Base-by-base conservation (phyloP, 2,113 vertebrate genomes). In the Tragelaphus strepsiceros region DNA sequence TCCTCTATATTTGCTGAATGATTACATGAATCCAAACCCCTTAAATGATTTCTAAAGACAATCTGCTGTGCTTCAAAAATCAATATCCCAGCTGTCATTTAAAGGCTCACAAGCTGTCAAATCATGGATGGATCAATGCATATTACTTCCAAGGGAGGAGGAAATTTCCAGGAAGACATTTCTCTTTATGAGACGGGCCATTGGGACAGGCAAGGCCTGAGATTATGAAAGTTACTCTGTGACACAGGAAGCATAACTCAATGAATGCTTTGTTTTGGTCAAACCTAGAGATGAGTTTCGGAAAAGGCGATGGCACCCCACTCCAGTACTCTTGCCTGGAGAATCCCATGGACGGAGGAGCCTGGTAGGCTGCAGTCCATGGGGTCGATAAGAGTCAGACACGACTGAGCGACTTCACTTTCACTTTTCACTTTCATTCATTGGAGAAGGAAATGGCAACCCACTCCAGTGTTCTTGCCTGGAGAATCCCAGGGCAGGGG, bases 21-120 rank as follows among this genome's bases (percentile, higher is more conserved):
- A 97, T 86, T 46, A 54, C 9, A 67, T 5, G 64, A 88, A 61
- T 92, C 59, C 58, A 43, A 74, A 9, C 39, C 58, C 78, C 64
- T 91, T 91, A 87, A 97, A 83, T 24, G 91, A 97, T 89, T 88
- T 98, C 96, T 92, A 88, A 94, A 96, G 61, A 95, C 64, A 95
- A 43, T 94, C 90, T 95, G 67, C 94, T 84, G 19, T 93, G 71
- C 94, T 93, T 89, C 83, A 74, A 91, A 89, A 96, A 98, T 97
- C 96, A 95, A 93, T 97, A 92, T 54, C 82, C 53, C 54, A 77
- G 80, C 62, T 97, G 91, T 95, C 94, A 97, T 77, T 96, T 88
- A 97, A 95, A 92, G 88, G 93, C 49, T 92, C 96, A 96, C 32
- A 81, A 85, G 84, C 80, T 54, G 97, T 97, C 90, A 91, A 95